Evolutionary conservation across 2,888 invertebrate genomes (phyloP).

Genomic region (Hedychridium roseum): DNA sequence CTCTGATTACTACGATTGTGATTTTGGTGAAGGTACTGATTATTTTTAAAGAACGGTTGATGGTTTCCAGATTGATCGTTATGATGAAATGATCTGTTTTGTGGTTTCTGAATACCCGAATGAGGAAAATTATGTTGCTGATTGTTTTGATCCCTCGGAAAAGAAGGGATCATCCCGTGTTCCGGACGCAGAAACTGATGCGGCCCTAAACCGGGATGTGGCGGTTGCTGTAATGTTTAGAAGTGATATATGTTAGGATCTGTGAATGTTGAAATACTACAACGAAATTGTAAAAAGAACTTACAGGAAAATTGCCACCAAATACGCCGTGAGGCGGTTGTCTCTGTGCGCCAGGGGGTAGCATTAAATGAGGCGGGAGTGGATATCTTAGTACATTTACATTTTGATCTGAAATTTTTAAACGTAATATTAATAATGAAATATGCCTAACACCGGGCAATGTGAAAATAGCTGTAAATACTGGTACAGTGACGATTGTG

Average conservation of each 20-base stretch:
- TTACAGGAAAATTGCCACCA: slow-evolving; percentile 53
- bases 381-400: slow-evolving; percentile 55
- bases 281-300: slow-evolving; percentile 20
- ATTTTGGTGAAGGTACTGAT: slow-evolving; percentile 51
- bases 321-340: slow-evolving; percentile 53
- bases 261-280: slow-evolving; percentile 2
- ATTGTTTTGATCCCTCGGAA: slow-evolving; percentile 46
- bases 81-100: slow-evolving; percentile 50
- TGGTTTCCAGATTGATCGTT: slow-evolving; percentile 52
- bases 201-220: slow-evolving; percentile 54
- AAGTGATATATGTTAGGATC: neutral
- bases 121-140: slow-evolving; percentile 44
- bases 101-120: slow-evolving; percentile 52
- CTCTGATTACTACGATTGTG: slow-evolving; percentile 53
- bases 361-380: slow-evolving; percentile 53
- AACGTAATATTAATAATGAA: slow-evolving; percentile 8
- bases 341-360: slow-evolving; percentile 51
- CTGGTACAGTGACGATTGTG: neutral
- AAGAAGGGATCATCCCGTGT: slow-evolving; percentile 52
- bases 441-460: slow-evolving; percentile 1
- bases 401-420: slow-evolving; percentile 25
- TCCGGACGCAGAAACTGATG: slow-evolving; percentile 61
- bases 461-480: neutral
- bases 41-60: slow-evolving; percentile 59
- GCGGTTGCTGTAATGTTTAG: slow-evolving; percentile 61